Evolutionary conservation across 2,888 invertebrate species (phyloP).

Genomic region (Rapana venosa): DNA sequence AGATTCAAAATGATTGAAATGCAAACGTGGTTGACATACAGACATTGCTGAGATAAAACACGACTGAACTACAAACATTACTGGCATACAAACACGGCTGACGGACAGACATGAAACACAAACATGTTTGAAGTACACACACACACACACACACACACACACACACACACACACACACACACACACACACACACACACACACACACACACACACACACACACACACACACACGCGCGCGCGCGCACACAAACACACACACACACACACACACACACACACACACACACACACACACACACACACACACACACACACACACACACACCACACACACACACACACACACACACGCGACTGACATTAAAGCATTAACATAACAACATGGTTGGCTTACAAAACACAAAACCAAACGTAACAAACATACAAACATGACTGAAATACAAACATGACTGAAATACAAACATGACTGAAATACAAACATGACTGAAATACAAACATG

Average conservation of each 20-base stretch:
- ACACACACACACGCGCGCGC: background rate
- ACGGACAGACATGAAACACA: background rate
- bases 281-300: background rate
- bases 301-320: background rate
- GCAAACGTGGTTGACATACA: background rate
- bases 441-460: no score
- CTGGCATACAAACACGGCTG: background rate
- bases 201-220: slow-evolving; percentile 6
- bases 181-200: background rate
- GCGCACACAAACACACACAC: background rate
- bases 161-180: slow-evolving; percentile 25
- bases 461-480: background rate
- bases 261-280: background rate
- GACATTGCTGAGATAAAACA: background rate
- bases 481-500: background rate
- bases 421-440: background rate
- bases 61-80: background rate
- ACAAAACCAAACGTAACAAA: background rate
- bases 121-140: background rate
- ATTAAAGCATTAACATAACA: background rate
- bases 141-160: slow-evolving; percentile 7
- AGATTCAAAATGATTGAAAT: background rate
- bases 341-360: background rate
- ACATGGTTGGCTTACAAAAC: background rate
- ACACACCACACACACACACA: background rate